Percentiles rank a stretch among this genome's conserved stretches.
Evolutionary conservation across 1,140 invertebrate species (phyloP).

Genomic region (Elymnias hypermnestra): DNA sequence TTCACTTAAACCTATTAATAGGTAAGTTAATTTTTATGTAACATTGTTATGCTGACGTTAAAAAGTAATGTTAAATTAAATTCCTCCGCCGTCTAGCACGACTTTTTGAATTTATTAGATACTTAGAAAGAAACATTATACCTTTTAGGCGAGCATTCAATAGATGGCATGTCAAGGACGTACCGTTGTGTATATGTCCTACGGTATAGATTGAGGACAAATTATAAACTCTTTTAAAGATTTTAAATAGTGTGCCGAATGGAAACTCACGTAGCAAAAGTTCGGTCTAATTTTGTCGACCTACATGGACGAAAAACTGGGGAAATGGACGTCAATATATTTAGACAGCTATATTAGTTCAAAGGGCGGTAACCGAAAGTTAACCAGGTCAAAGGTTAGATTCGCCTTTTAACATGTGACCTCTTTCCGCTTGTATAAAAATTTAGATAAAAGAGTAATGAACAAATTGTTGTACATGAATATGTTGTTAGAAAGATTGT

Average conservation of each 20-base stretch:
- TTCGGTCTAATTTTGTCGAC: neutral
- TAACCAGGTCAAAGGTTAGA: neutral
- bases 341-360: neutral
- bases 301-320: neutral
- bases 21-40: neutral
- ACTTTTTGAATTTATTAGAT: no score
- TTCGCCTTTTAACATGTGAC: slow-evolving; percentile 2
- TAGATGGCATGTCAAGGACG: no score
- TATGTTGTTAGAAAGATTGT: neutral
- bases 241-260: neutral
- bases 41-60: neutral
- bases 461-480: neutral
- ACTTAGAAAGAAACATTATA: no score
- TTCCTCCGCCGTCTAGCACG: no score
- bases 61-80: no score
- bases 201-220: no score
- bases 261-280: neutral
- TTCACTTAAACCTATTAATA: neutral
- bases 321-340: neutral
- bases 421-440: neutral
- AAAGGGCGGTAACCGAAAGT: neutral
- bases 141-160: no score
- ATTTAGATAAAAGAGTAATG: neutral
- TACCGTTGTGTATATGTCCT: no score
- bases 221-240: no score